Evolutionary conservation across 2,888 invertebrate species (phyloP), one percentile per base, ranked within the genome.

Genomic region (Trichogramma evanescens): DNA sequence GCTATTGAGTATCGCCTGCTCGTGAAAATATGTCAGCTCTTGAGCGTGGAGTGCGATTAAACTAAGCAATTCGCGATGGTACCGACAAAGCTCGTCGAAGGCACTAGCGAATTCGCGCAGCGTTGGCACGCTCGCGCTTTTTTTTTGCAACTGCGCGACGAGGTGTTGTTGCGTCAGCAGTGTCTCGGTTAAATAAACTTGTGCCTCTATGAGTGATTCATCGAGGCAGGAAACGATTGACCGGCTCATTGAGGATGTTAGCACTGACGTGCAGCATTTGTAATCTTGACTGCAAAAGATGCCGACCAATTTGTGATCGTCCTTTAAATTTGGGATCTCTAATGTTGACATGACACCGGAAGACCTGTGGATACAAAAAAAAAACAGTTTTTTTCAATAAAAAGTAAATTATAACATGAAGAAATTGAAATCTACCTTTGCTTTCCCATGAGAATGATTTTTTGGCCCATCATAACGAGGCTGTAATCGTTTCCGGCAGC

Each of bases 151-250:
- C 63, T 84, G 84, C 73, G 85, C 85, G 54, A 88, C 80, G 65
- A 88, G 77, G 72, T 82, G 81, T 70, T 82, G 82, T 74, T 87
- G 82, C 70, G 86, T 83, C 58, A 82, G 74, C 62, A 87, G 77
- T 82, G 86, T 83, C 74, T 87, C 86, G 76, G 89, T 89, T 64
- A 88, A 78, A 78, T 85, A 86, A 74, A 84, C 82, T 81, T 89
- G 88, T 79, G 87, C 86, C 71, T 82, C 82, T 65, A 82, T 81
- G 54, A 86, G 77, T 73, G 77, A 72, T 50, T 73, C 70, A 38
- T 73, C 70, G 55, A 74, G 66, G 58, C 71, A 68, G 62, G 66
- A 70, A 58, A 65, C 61, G 7, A 69, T 66, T 66, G 71, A 68
- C 63, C 72, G 72, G 52, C 69, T 72, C 60, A 73, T 66, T 26